These are phyloP conservation scores for Ormyrus nitidulus DNA, from an alignment of 2,888 invertebrate species.

Conservation along the genomic window DNA sequence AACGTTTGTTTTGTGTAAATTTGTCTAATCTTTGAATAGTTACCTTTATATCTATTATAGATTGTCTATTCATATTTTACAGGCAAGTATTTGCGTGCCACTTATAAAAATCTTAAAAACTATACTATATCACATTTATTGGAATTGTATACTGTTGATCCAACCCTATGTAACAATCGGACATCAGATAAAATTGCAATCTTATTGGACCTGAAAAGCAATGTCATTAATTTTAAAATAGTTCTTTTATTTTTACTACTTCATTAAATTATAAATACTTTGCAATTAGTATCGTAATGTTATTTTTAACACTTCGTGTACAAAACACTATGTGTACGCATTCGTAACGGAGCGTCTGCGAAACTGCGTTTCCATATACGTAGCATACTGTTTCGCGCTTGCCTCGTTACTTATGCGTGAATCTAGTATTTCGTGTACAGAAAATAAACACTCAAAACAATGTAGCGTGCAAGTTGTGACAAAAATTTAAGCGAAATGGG, in stretches of 20 bases:
- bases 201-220: constrained; percentile 82
- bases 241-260: not conserved
- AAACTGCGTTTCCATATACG: too few relatives aligned
- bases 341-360: too few relatives aligned
- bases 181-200: constrained; percentile 90
- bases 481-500: too few relatives aligned
- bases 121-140: constrained; percentile 71
- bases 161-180: constrained; percentile 94
- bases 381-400: too few relatives aligned
- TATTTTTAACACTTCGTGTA: too few relatives aligned
- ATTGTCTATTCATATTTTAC: constrained; percentile 26
- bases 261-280: not conserved
- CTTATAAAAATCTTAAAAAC: constrained; percentile 18
- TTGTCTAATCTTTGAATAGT: constrained; percentile 14
- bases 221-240: constrained; percentile 38
- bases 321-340: too few relatives aligned
- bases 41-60: constrained; percentile 30
- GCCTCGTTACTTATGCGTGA: too few relatives aligned
- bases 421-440: too few relatives aligned
- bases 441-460: too few relatives aligned
- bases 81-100: constrained; percentile 34
- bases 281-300: not conserved
- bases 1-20: constrained; percentile 42
- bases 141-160: constrained; percentile 89
- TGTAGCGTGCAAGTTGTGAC: too few relatives aligned